A percentile compares a stretch with the other conserved stretches of the same genome.
Evolutionary conservation across 2,888 invertebrate species (phyloP).

Genomic region (Pherbina coryleti): DNA sequence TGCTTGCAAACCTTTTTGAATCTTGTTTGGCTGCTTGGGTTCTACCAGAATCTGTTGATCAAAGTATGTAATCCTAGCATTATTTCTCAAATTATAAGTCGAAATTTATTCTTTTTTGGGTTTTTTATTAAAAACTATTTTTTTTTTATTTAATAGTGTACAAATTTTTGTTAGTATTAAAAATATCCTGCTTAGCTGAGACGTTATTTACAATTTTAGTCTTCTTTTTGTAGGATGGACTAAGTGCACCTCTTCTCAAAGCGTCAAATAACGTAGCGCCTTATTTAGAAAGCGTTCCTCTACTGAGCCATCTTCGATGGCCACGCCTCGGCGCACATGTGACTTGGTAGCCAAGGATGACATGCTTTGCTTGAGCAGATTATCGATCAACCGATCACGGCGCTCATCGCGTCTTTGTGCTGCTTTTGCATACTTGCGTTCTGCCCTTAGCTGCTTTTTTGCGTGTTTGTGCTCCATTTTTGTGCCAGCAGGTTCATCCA

Average conservation of each 20-base stretch:
- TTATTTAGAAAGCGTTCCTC: slow-evolving; percentile 59
- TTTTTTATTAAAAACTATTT: too few relatives aligned
- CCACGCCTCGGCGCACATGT: slow-evolving; percentile 2
- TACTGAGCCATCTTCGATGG: slow-evolving; percentile 39
- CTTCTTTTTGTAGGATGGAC: too few relatives aligned
- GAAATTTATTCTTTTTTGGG: too few relatives aligned
- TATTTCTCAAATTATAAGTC: too few relatives aligned
- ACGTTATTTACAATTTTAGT: too few relatives aligned
- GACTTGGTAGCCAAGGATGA: slow-evolving; percentile 13
- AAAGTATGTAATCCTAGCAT: too few relatives aligned
- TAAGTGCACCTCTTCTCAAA: slow-evolving; percentile 47
- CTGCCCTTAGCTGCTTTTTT: slow-evolving; percentile 21
- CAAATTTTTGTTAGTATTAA: too few relatives aligned
- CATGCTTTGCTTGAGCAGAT: slow-evolving; percentile 40
- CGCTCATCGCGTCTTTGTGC: slow-evolving; percentile 16
- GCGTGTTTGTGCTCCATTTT: not conserved
- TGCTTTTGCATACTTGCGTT: not conserved
- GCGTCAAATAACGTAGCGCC: slow-evolving; percentile 61
- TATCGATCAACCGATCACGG: slow-evolving; percentile 49
- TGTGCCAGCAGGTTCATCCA: slow-evolving; percentile 9
- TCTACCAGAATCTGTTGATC: too few relatives aligned
- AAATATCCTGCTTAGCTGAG: too few relatives aligned
- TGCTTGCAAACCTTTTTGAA: too few relatives aligned
- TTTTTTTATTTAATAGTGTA: too few relatives aligned
- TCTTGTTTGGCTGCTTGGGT: too few relatives aligned